Percentiles rank a stretch among this genome's conserved stretches.
These are phyloP conservation scores for Notodonta dromedarius DNA, from an alignment of 2,888 invertebrate species.

Conservation along the genomic window DNA sequence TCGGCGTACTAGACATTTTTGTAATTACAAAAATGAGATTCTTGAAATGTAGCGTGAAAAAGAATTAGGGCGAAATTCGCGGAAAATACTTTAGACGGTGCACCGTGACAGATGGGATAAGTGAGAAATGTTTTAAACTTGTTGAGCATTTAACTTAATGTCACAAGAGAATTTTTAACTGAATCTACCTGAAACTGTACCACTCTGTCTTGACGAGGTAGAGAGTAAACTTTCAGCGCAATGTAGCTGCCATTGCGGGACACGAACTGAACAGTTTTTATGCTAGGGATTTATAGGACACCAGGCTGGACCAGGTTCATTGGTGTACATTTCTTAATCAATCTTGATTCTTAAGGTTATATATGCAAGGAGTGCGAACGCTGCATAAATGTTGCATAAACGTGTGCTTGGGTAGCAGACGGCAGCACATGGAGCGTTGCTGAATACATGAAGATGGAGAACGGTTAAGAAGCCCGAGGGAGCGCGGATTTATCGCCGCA, in stretches of 20 bases:
- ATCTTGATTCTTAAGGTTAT: too few species aligned
- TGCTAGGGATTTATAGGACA: not conserved
- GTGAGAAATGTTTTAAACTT: slow-evolving; percentile 58
- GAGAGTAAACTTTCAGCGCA: not conserved
- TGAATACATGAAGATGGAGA: slow-evolving; percentile 70
- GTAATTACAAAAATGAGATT: slow-evolving; percentile 85
- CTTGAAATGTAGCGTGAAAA: slow-evolving; percentile 84
- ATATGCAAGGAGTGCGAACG: slow-evolving; percentile 11
- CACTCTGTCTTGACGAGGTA: not conserved
- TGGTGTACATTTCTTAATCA: too few species aligned
- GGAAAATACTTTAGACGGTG: slow-evolving; percentile 71
- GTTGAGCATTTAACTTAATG: slow-evolving; percentile 49
- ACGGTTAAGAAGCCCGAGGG: slow-evolving; percentile 78
- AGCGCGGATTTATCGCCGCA: slow-evolving; percentile 79
- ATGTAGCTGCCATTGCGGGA: slow-evolving; percentile 1
- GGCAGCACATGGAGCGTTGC: slow-evolving; percentile 33
- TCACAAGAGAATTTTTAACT: slow-evolving; percentile 27
- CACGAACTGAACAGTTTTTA: not conserved
- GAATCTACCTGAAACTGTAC: slow-evolving; percentile 14
- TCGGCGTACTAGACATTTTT: slow-evolving; percentile 83
- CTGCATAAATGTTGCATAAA: slow-evolving; percentile 33
- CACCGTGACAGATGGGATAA: slow-evolving; percentile 68
- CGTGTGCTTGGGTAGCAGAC: slow-evolving; percentile 29
- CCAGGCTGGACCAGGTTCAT: too few species aligned
- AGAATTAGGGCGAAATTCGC: slow-evolving; percentile 78